Base-by-base conservation (phyloP, 23 tunicate species). In the Trididemnum miniatum region DNA sequence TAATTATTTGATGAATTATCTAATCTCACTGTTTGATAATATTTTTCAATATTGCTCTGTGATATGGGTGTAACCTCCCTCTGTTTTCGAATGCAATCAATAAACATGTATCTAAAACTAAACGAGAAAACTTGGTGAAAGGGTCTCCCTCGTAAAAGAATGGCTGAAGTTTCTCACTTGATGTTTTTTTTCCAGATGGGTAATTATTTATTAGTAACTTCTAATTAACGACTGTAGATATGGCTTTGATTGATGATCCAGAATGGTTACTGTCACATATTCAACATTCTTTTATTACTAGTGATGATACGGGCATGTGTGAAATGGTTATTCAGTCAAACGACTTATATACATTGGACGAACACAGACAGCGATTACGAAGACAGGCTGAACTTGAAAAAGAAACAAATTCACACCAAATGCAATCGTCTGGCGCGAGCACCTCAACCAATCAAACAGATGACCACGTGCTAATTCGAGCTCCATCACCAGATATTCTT, bases 221-320 rank as follows among this genome's bases (percentile, higher is more conserved):
- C n/a, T n/a, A n/a, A n/a, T n/a, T 49, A 49, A 49, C 12, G 12
- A 49, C 15, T 49, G 57, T 49, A 3, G 67, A 4, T 2, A 92
- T 92, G 97, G 97, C 97, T 15, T 76, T 87, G 82, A 77, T 88
- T 35, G 97, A 92, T 72, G 89, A 88, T 74, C 88, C 91, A 28
- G 97, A 88, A 3, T 92, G 97, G 97, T 49, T 92, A 12, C 71
- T 92, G 34, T 28, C 59, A 0, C 97, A 92, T 73, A 82, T 88
- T 35, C 86, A 83, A 7, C 97, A 92, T 83, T 85, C 97, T 3
- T 92, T 92, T 76, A 92, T 92, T 35, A 92, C 97, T 0, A 87
- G 92, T 37, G 97, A 92, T 76, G 97, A 92, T 80, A 92, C 97
- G 22, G 97, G 97, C 30, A 92, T 88, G 92, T 92, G 97, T 80